phyloP scores from a whole-genome alignment of 2,113 vertebrate genomes.

The Cacatua alba region DNA sequence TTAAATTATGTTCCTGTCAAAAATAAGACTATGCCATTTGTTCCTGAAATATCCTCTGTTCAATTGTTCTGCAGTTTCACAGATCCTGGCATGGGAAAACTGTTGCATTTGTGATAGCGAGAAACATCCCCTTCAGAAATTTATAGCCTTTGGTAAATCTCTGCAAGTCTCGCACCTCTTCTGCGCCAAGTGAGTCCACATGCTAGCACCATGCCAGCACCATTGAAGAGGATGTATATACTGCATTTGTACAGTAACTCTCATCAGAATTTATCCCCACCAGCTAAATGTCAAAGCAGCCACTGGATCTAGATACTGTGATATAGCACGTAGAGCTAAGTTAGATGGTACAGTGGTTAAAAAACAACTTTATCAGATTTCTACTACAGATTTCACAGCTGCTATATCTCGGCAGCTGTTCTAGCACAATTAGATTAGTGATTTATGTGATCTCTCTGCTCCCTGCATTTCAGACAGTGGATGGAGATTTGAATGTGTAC shows the following conservation, averaged over 20 bases:
- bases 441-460: neutral
- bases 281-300: neutral
- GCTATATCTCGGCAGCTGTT: neutral
- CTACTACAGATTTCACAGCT: neutral
- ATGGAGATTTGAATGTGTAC: neutral
- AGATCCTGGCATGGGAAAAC: conserved; percentile 12
- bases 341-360: neutral
- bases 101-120: neutral
- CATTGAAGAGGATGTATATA: neutral
- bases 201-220: neutral
- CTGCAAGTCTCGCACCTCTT: neutral
- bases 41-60: conserved; percentile 12
- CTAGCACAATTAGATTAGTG: neutral
- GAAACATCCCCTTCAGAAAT: neutral
- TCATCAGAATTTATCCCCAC: rapidly evolving
- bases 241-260: neutral
- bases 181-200: neutral
- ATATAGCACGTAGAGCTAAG: neutral
- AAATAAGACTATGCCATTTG: neutral
- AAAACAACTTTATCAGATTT: conserved; percentile 16
- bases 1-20: conserved; percentile 17
- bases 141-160: neutral
- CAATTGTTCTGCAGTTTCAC: neutral
- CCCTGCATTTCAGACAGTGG: neutral
- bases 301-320: neutral